Base-by-base conservation (phyloP, 2,888 invertebrate genomes). In the Catonia carolina region DNA sequence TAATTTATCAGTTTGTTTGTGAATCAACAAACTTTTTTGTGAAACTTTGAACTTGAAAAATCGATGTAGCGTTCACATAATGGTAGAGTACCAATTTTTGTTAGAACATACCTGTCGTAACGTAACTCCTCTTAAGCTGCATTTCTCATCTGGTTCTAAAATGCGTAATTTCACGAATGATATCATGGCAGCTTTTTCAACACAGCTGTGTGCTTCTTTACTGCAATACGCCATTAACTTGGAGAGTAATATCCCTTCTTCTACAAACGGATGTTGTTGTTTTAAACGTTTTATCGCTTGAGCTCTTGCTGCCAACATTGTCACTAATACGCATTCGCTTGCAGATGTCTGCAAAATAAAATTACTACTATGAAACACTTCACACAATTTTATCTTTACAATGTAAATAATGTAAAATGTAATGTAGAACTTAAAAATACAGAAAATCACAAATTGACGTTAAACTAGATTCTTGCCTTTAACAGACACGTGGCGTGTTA, bases 161-260 rank as follows among this genome's bases (percentile, higher is more conserved):
- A 93, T 93, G 51, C 93, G 78, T 56, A 94, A 73, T 71, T 92
- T 94, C 8, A 93, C 92, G 69, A 94, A 93, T 68, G 86, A 85
- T 66, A 94, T 93, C 92, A 94, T 93, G 2, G 92, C 93, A 2
- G 91, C 89, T 71, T 94, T 94, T 72, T 94, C 93, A 2, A 92
- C 92, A 69, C 90, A 90, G 31, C 92, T 92, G 72, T 94, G 94
- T 22, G 93, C 86, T 72, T 93, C 91, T 68, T 86, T 87, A 31
- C 89, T 89, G 72, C 90, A 91, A 70, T 91, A 91, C 20, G 93
- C 96, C 78, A 97, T 96, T 53, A 97, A 77, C 74, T 93, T 94
- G 7, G 94, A 89, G 33, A 97, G 77, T 48, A 97, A 77, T 33
- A 88, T 81, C 0, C 92, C 93, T 71, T 97, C 97, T 71, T 94